These are phyloP conservation scores for Anabacerthia variegaticeps DNA, from an alignment of 2,797 vertebrate genomes.

Conservation along the genomic window DNA sequence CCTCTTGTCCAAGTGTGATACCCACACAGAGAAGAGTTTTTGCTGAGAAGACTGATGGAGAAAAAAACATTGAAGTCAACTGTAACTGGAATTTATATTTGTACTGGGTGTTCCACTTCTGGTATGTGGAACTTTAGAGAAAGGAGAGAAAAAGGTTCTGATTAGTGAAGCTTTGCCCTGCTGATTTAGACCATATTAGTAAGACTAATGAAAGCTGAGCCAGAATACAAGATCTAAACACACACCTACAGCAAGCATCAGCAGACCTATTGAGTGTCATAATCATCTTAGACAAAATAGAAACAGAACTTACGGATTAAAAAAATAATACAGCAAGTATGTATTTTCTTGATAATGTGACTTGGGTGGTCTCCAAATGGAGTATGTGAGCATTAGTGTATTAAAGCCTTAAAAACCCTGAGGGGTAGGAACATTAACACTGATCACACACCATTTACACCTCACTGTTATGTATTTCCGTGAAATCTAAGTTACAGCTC, in stretches of 20 bases:
- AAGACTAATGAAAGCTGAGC: neutral
- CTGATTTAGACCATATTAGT: neutral
- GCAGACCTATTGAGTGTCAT: neutral
- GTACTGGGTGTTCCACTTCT: constrained; percentile 4
- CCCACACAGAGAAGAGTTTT: neutral
- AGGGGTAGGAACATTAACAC: neutral
- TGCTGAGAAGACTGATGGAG: neutral
- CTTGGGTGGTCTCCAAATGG: neutral
- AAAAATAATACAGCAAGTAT: neutral
- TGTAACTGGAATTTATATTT: neutral
- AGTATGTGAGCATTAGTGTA: neutral
- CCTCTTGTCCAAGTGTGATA: neutral
- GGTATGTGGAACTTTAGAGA: neutral
- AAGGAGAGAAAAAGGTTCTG: neutral
- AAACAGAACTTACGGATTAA: neutral
- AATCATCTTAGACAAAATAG: neutral
- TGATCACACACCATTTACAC: neutral
- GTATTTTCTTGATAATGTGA: neutral
- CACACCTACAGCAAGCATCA: neutral
- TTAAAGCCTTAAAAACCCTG: neutral
- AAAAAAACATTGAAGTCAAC: neutral
- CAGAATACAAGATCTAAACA: neutral
- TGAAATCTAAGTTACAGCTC: neutral
- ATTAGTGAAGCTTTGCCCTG: neutral
- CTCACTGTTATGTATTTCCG: neutral